phyloP scores from a whole-genome alignment of 92 coral and sea anemone genomes.

The Zoanthus gigantus region DNA sequence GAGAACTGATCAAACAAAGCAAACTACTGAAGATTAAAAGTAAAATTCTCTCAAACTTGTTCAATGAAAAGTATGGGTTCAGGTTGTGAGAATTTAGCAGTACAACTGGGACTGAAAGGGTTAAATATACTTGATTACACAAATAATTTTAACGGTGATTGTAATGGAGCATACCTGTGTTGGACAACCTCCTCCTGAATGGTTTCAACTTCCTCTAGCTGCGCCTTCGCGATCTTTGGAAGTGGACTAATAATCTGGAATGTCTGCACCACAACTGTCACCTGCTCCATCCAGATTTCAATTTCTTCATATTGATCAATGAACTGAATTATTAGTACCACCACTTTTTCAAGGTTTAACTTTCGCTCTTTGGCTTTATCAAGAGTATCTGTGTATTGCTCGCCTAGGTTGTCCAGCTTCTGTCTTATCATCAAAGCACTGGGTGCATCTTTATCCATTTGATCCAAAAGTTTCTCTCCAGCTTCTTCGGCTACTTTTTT shows the following conservation, averaged over 20 bases:
- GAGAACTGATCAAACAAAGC: too few species aligned
- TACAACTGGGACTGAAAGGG: too few species aligned
- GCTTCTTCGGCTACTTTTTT: conserved; percentile 72
- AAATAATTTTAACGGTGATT: background rate
- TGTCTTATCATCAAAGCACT: conserved; percentile 74
- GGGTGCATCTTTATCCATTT: conserved; percentile 81
- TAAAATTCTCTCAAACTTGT: too few species aligned
- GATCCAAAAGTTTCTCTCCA: conserved; percentile 77
- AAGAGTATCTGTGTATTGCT: conserved; percentile 61
- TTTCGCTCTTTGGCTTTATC: conserved; percentile 76
- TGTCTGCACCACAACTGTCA: conserved; percentile 76
- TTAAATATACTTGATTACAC: too few species aligned
- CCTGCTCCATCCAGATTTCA: conserved; percentile 84
- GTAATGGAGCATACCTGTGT: conserved; percentile 50
- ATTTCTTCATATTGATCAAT: conserved; percentile 86
- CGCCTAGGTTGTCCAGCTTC: conserved; percentile 72
- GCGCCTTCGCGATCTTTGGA: conserved; percentile 79
- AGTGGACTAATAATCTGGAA: conserved; percentile 73
- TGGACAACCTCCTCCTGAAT: conserved; percentile 79
- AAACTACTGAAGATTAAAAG: too few species aligned
- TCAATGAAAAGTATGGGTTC: too few species aligned
- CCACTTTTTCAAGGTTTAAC: conserved; percentile 70
- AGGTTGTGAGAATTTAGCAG: too few species aligned
- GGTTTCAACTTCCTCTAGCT: conserved; percentile 84
- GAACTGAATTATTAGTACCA: conserved; percentile 77